Base-by-base conservation (phyloP, 1,140 invertebrate genomes). In the Sipha flava region DNA sequence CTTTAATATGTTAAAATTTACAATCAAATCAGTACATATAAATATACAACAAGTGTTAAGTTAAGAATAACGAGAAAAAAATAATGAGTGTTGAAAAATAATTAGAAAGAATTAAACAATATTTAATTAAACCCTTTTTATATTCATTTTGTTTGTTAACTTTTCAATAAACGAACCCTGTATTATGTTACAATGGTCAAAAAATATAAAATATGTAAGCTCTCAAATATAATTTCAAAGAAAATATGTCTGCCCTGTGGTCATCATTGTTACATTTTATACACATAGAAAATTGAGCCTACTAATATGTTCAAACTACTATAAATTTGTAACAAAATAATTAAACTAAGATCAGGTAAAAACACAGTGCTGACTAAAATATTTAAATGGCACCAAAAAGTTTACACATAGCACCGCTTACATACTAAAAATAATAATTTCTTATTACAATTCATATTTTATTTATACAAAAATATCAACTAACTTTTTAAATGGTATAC, bases 351-450 rank as follows among this genome's bases (percentile, higher is more conserved):
- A 77, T 59, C 73, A 59, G 52, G 49, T 57, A 77, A 77, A 73
- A 49, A 75, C 10, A 72, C 16, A 77, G 73, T 57, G 73, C 73
- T 57, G 73, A 77, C 49, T 77, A 57, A 77, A 77, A 59, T 26
- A 77, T 77, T 77, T 59, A 77, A 77, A 77, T 77, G 73, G 73
- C 73, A 77, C 73, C 73, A 77, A 77, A 59, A 77, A 77, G 49
- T 77, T 52, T 77, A 77, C 73, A 77, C 52, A 77, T 77, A 77
- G 73, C 73, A 77, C 73, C 49, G 52, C 73, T 77, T 77, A 77
- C 49, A 77, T 9, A 57, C 52, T 77, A 77, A 77, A 34, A 21
- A 16, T 37, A 77, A 57, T 49, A 52, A 75, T 49, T 52, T 73
- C 68, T 52, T 49, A 10, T 21, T 54, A 57, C 4, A 29, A 43